phyloP scores from a whole-genome alignment of 2,797 vertebrate species.

The Neosalanx taihuensis region DNA sequence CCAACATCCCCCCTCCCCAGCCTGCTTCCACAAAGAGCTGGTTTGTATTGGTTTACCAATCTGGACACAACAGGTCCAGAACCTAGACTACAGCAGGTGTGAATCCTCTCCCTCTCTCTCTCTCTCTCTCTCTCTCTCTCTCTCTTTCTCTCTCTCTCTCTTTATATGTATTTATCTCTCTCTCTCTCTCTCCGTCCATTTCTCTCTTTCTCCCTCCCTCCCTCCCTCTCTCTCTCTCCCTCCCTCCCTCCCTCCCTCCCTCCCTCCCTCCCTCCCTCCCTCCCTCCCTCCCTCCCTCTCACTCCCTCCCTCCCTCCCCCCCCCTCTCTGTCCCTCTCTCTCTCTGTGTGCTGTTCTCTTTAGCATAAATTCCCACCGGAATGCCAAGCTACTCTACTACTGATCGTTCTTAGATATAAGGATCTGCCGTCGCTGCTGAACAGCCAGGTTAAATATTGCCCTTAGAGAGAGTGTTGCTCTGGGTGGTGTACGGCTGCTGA shows the following conservation, averaged over 20 bases:
- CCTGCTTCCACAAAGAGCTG: constrained; percentile 57
- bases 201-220: too few species aligned
- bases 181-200: too few species aligned
- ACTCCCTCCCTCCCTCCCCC: too few species aligned
- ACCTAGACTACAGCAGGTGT: background rate
- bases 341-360: background rate
- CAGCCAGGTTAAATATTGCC: background rate
- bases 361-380: background rate
- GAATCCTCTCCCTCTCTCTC: too few species aligned
- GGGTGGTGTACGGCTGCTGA: background rate
- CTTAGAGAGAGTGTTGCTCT: background rate
- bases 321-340: constrained; percentile 52
- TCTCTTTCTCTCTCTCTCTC: too few species aligned
- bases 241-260: too few species aligned
- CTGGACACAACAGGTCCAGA: background rate
- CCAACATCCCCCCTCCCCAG: constrained; percentile 21
- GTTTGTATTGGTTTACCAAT: constrained; percentile 78
- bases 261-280: too few species aligned
- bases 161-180: too few species aligned
- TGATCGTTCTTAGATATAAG: background rate
- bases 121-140: too few species aligned
- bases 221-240: too few species aligned
- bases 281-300: too few species aligned
- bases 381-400: background rate
- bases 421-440: background rate